These are phyloP conservation scores for Eleutherodactylus coqui DNA, from an alignment of 2,797 vertebrate genomes.

Conservation along the genomic window DNA sequence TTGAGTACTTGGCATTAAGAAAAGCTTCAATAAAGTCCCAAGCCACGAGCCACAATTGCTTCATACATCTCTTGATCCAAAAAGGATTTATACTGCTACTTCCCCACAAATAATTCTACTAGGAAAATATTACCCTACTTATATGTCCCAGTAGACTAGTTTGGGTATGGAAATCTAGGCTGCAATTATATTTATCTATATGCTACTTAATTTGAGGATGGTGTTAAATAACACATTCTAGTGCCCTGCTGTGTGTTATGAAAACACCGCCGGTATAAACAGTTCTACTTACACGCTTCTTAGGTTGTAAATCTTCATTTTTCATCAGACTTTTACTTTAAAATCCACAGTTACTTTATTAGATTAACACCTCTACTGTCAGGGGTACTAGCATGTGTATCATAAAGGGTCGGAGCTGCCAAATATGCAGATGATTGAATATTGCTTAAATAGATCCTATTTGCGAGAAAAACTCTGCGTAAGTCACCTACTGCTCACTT, in stretches of 20 bases:
- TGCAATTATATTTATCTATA: constrained; percentile 55
- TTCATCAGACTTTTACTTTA: constrained; percentile 32
- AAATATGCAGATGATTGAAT: constrained; percentile 27
- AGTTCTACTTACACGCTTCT: constrained; percentile 33
- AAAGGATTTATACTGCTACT: constrained; percentile 39
- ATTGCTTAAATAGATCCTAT: constrained; percentile 15
- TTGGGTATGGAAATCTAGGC: constrained; percentile 52
- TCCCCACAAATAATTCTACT: constrained; percentile 46
- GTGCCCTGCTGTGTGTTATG: constrained; percentile 48
- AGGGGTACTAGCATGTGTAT: constrained; percentile 16
- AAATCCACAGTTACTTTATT: constrained; percentile 49
- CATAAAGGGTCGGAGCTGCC: constrained; percentile 5
- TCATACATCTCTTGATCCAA: constrained; percentile 48
- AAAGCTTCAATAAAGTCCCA: constrained; percentile 32
- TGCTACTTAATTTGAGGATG: constrained; percentile 53
- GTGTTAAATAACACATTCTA: constrained; percentile 44
- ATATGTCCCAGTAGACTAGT: constrained; percentile 44
- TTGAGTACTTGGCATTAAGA: constrained; percentile 31
- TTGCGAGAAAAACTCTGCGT: not conserved
- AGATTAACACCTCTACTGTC: constrained; percentile 54
- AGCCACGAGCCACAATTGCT: constrained; percentile 45
- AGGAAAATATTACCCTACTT: constrained; percentile 51
- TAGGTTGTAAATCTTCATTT: constrained; percentile 41
- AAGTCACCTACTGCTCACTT: constrained; percentile 14
- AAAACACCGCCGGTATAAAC: constrained; percentile 48